These are phyloP conservation scores for Plecotus auritus DNA, from an alignment of 2,113 vertebrate genomes.

Conservation along the genomic window DNA sequence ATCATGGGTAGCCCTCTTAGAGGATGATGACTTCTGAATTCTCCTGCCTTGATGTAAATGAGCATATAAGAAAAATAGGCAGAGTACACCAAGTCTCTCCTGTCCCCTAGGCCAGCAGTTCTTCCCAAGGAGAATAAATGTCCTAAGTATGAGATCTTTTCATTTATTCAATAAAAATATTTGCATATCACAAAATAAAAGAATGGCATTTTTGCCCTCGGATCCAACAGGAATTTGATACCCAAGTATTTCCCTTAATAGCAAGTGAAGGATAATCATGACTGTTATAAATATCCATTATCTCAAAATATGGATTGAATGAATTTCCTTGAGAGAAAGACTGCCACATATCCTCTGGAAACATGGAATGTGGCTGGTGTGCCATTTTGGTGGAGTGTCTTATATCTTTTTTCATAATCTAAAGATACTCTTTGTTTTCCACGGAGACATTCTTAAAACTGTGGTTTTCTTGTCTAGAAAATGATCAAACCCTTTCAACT, in stretches of 20 bases:
- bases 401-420: neutral
- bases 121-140: neutral
- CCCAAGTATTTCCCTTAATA: neutral
- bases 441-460: neutral
- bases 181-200: neutral
- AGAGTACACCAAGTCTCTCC: neutral
- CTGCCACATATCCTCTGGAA: neutral
- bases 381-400: neutral
- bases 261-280: neutral
- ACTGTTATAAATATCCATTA: neutral
- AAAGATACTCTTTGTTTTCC: neutral
- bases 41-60: neutral
- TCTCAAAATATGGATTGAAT: neutral
- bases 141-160: neutral
- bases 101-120: neutral
- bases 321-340: neutral
- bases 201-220: neutral
- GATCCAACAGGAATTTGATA: neutral
- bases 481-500: neutral
- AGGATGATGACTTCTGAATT: neutral
- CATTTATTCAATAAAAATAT: neutral
- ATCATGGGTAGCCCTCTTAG: neutral
- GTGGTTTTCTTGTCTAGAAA: neutral
- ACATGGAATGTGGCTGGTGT: fast-evolving
- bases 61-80: neutral